Conservation (phyloP, 2,888 invertebrate genomes). For the Heliconius ismenius region DNA sequence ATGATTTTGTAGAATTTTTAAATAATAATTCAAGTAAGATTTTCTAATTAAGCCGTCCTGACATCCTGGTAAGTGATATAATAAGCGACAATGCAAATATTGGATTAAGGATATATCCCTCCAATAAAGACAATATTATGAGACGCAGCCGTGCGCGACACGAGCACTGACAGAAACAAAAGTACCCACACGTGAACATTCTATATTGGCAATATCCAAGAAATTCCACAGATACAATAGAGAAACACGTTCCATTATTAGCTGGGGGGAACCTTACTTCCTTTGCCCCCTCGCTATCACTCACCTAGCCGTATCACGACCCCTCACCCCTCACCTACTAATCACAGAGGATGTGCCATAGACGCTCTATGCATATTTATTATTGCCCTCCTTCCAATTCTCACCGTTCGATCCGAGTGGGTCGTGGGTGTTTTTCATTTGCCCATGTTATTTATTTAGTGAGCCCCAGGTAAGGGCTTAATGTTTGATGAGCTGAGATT, state of each 20-base stretch:
- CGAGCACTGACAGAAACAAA: constrained; percentile 70
- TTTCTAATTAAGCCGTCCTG: neutral
- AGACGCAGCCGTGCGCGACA: constrained; percentile 46
- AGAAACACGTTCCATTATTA: constrained; percentile 75
- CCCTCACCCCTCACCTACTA: constrained; percentile 57
- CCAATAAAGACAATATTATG: constrained; percentile 49
- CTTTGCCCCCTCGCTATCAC: constrained; percentile 76
- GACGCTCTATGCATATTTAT: constrained; percentile 82
- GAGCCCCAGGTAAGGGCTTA: constrained; percentile 70
- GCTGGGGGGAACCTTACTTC: constrained; percentile 73
- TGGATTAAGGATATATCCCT: constrained; percentile 42
- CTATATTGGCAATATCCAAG: constrained; percentile 80
- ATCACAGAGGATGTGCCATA: constrained; percentile 80
- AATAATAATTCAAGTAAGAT: neutral
- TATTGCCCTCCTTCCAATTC: constrained; percentile 73
- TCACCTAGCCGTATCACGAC: constrained; percentile 78
- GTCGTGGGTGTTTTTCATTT: constrained; percentile 79
- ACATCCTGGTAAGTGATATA: constrained; percentile 28
- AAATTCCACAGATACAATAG: constrained; percentile 75
- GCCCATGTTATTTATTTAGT: constrained; percentile 76
- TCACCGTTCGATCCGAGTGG: constrained; percentile 65
- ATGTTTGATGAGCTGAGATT: constrained; percentile 78
- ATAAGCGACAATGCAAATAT: constrained; percentile 41
- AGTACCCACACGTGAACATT: constrained; percentile 71
- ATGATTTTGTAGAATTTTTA: neutral